Conservation (phyloP, 2,113 vertebrate genomes). For the Gymnarchus niloticus region DNA sequence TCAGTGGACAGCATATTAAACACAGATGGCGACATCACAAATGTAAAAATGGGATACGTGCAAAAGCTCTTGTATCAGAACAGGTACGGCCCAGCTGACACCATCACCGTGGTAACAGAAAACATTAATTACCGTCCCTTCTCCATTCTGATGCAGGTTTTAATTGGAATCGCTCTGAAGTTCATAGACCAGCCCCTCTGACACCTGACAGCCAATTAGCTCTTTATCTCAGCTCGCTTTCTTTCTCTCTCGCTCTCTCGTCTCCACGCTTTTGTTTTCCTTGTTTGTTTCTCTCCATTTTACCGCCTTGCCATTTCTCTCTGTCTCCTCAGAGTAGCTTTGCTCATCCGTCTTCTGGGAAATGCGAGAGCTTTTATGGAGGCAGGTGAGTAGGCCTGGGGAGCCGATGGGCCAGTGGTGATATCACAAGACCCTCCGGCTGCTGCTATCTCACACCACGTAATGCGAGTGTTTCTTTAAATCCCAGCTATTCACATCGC, state of each 20-base stretch:
- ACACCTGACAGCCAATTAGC: not conserved
- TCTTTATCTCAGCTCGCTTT: not conserved
- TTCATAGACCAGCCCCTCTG: not conserved
- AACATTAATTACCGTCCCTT: not conserved
- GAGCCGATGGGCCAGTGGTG: not conserved
- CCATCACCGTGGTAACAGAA: not conserved
- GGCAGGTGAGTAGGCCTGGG: too few species aligned
- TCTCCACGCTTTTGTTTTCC: not conserved
- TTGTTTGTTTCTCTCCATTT: not conserved
- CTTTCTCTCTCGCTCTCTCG: not conserved
- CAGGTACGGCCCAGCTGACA: not conserved
- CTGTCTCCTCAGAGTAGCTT: not conserved
- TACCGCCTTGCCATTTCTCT: not conserved
- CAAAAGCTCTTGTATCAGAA: not conserved
- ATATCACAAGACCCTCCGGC: not conserved
- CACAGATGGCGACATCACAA: not conserved
- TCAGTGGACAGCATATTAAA: not conserved
- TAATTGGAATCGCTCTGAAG: slow-evolving; percentile 34
- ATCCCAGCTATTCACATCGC: not conserved
- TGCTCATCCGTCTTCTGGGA: not conserved
- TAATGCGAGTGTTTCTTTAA: not conserved
- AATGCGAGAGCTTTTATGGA: not conserved
- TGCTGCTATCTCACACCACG: not conserved
- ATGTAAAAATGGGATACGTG: not conserved
- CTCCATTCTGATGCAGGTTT: slow-evolving; percentile 4